Evolutionary conservation across 2,888 invertebrate species (phyloP).

Genomic region (Drosophila neotestacea): DNA sequence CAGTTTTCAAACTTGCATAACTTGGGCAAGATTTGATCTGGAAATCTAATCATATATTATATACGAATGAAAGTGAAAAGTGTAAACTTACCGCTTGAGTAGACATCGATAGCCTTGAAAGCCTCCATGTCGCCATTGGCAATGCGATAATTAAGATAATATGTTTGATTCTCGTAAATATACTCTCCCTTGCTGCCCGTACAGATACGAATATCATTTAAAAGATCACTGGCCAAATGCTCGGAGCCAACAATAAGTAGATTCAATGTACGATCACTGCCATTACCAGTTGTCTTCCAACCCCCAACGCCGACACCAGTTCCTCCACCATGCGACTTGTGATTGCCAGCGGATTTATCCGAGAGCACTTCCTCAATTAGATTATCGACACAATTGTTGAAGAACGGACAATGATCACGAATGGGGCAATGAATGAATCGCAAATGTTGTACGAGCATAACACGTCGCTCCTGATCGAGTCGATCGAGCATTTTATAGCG

Average conservation of each 20-base stretch:
- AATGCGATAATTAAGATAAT: conserved; percentile 93
- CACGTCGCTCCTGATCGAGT: conserved; percentile 96
- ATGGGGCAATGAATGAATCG: conserved; percentile 98
- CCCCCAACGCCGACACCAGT: conserved; percentile 37
- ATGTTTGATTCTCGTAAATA: conserved; percentile 91
- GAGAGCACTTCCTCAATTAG: conserved; percentile 88
- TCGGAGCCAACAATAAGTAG: conserved; percentile 95
- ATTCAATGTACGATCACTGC: conserved; percentile 87
- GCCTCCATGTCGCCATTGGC: conserved; percentile 95
- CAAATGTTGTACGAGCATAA: conserved; percentile 97
- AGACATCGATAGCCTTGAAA: conserved; percentile 93
- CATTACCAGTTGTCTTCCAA: conserved; percentile 69
- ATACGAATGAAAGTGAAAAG: not conserved
- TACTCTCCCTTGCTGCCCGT: conserved; percentile 94
- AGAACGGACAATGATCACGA: conserved; percentile 96
- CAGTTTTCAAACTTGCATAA: no score
- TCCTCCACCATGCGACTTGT: conserved; percentile 85
- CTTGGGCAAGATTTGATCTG: no score
- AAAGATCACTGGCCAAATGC: conserved; percentile 94
- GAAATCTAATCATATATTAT: no score
- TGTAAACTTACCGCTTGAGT: conserved; percentile 91
- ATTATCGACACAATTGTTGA: conserved; percentile 92
- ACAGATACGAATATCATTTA: conserved; percentile 93
- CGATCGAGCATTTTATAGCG: conserved; percentile 97
- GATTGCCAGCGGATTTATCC: conserved; percentile 86